phyloP scores from a whole-genome alignment of 2,888 invertebrate genomes.

The Lasioglossum pauxillum region DNA sequence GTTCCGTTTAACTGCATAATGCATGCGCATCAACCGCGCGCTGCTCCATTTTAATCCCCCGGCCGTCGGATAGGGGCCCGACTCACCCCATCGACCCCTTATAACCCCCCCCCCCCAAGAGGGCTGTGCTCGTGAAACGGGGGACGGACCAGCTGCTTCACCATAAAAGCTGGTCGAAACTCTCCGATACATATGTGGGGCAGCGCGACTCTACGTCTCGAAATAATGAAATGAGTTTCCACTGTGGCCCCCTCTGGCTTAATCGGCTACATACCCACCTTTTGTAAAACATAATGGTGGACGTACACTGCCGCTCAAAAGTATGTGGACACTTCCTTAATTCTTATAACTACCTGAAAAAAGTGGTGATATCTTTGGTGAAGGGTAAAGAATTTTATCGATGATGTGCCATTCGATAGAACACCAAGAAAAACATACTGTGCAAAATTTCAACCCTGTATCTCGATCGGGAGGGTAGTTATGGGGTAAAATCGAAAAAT shows the following conservation, averaged over 20 bases:
- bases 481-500: too few relatives aligned
- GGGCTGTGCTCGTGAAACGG: constrained; percentile 44
- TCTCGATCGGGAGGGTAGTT: too few relatives aligned
- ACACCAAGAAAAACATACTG: too few relatives aligned
- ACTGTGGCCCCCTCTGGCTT: background rate
- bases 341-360: too few relatives aligned
- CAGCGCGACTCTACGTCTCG: background rate
- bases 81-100: constrained; percentile 18
- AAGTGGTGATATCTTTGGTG: too few relatives aligned
- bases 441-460: too few relatives aligned
- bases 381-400: too few relatives aligned
- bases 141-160: constrained; percentile 21
- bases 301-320: too few relatives aligned
- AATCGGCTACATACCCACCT: background rate
- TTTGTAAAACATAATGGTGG: too few relatives aligned
- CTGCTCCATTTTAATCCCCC: constrained; percentile 53
- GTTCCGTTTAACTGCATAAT: constrained; percentile 73
- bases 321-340: too few relatives aligned
- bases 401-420: too few relatives aligned
- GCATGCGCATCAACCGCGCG: constrained; percentile 61
- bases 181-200: background rate
- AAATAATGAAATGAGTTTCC: background rate
- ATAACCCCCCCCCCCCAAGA: constrained; percentile 31
- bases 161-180: background rate
- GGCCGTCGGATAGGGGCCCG: background rate